These are phyloP conservation scores for Cephus sareptanus DNA, from an alignment of 2,888 invertebrate genomes.

Conservation along the genomic window DNA sequence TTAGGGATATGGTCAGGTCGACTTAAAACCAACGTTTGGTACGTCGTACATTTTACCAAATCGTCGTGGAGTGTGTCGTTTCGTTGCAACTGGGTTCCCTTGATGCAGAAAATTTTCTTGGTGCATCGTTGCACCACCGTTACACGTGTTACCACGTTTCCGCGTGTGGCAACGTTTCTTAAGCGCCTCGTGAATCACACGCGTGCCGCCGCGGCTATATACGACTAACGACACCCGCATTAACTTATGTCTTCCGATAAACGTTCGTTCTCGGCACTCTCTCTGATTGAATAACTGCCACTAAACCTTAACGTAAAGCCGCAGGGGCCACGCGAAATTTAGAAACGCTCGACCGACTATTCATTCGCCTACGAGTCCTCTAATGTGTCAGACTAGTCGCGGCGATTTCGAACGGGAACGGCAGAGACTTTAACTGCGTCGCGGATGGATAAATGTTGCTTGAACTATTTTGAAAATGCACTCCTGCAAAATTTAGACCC, in stretches of 20 bases:
- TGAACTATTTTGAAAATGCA: too few relatives aligned
- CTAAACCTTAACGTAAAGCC: background rate
- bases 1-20: constrained; percentile 56
- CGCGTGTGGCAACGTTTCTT: background rate
- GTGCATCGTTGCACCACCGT: background rate
- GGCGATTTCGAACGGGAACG: too few relatives aligned
- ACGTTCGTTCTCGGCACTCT: constrained; percentile 1
- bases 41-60: constrained; percentile 60
- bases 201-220: constrained; percentile 1
- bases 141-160: background rate
- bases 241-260: constrained; percentile 12
- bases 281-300: constrained; percentile 11
- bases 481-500: too few relatives aligned
- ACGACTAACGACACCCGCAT: constrained; percentile 5
- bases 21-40: constrained; percentile 44
- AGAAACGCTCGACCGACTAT: too few relatives aligned
- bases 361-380: too few relatives aligned
- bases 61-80: constrained; percentile 32
- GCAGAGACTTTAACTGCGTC: too few relatives aligned
- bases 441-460: too few relatives aligned
- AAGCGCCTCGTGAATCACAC: background rate
- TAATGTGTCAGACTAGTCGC: too few relatives aligned
- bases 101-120: background rate
- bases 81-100: background rate
- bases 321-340: background rate